Evolutionary conservation across 2,888 invertebrate species (phyloP).

Genomic region (Ophioninae sp.): DNA sequence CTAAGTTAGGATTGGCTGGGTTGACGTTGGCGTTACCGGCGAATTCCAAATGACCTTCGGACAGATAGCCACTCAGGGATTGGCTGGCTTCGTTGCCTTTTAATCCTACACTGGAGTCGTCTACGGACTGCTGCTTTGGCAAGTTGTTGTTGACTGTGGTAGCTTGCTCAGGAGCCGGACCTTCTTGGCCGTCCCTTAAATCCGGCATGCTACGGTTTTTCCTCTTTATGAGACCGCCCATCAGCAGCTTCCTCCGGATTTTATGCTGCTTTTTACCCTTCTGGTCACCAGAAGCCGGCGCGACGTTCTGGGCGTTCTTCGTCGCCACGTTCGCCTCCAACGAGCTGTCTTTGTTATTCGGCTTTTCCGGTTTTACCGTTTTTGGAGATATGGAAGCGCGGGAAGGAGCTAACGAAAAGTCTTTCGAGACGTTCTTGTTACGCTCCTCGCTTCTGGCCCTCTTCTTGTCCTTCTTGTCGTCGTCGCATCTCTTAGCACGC

Average conservation of each 20-base stretch:
- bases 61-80: conserved; percentile 90
- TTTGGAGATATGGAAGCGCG: conserved; percentile 72
- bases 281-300: conserved; percentile 83
- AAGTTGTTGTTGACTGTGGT: conserved; percentile 77
- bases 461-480: conserved; percentile 87
- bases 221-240: conserved; percentile 93
- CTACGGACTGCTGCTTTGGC: conserved; percentile 82
- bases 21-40: conserved; percentile 82
- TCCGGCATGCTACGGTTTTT: conserved; percentile 97
- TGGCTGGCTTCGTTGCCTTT: conserved; percentile 85
- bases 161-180: conserved; percentile 76
- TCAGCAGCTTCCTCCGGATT: conserved; percentile 91
- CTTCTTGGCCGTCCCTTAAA: conserved; percentile 90
- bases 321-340: conserved; percentile 84
- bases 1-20: conserved; percentile 90
- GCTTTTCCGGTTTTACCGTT: conserved; percentile 78
- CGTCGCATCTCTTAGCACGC: conserved; percentile 86
- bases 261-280: conserved; percentile 95
- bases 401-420: conserved; percentile 87
- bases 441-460: conserved; percentile 92
- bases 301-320: conserved; percentile 73
- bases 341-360: conserved; percentile 79
- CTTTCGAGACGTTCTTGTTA: conserved; percentile 88
- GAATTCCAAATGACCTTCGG: conserved; percentile 93
- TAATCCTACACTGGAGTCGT: conserved; percentile 89